Percentiles rank a stretch among this genome's conserved stretches.
phyloP scores from a whole-genome alignment of 2,888 invertebrate species.

The Desoria tigrina region DNA sequence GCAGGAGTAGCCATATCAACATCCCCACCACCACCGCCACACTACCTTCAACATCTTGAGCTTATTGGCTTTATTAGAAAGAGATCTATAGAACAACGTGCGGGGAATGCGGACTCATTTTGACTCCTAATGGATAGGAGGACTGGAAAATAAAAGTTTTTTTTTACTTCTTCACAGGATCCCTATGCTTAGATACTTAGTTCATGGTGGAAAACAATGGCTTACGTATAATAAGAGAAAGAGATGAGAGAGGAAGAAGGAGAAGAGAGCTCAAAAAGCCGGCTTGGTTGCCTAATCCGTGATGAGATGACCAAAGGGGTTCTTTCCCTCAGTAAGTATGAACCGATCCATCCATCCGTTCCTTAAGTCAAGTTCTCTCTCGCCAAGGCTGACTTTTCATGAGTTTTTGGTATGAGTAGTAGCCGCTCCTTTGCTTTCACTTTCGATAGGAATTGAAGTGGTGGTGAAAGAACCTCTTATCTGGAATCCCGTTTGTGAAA shows the following conservation, averaged over 20 bases:
- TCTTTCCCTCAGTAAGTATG: not conserved
- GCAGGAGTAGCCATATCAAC: too few species aligned
- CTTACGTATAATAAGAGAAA: not conserved
- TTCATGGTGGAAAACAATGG: conserved; percentile 1
- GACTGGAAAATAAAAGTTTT: not conserved
- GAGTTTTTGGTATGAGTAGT: not conserved
- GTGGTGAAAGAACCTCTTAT: too few species aligned
- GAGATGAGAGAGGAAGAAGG: too few species aligned
- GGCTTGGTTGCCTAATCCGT: conserved; percentile 7
- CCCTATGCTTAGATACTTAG: too few species aligned
- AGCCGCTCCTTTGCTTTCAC: not conserved
- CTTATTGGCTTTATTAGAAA: conserved; percentile 28
- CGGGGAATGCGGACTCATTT: conserved; percentile 28
- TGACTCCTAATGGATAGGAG: conserved; percentile 29
- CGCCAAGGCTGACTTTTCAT: not conserved
- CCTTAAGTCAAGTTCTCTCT: not conserved
- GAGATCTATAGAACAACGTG: conserved; percentile 28
- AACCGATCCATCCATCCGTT: conserved; percentile 1
- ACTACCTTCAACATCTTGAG: conserved; percentile 8
- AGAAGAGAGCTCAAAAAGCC: conserved; percentile 7
- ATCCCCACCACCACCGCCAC: conserved; percentile 1
- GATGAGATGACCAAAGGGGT: conserved; percentile 7
- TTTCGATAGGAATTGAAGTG: not conserved
- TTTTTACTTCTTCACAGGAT: too few species aligned
- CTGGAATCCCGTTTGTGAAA: too few species aligned